Base-by-base conservation (phyloP, 1,140 invertebrate species). In the Orchesella cincta region DNA sequence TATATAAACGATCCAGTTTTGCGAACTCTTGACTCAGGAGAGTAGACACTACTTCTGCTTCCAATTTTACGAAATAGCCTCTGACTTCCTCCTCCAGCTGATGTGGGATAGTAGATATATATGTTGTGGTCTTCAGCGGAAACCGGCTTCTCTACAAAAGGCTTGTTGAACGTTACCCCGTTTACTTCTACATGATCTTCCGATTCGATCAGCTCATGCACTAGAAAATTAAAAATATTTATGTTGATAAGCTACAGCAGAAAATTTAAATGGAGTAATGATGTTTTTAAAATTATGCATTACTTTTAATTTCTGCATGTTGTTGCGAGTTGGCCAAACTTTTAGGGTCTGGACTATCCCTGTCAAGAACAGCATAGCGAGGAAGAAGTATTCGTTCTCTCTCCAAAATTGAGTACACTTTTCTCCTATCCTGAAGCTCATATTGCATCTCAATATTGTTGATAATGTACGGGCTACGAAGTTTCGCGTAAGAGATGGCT, bases 71-170 rank as follows among this genome's bases (percentile, higher is more conserved):
- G 90, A 87, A 99, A 99, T 52, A 99, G 88, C 82, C 96, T 89
- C 85, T 99, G 98, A 85, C 95, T 97, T 1, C 98, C 98, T 1
- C 93, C 93, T 1, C 98, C 98, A n/a, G 97, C 98, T 1, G 95
- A 96, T 1, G 95, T 96, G 0, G 98, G 98, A 87, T 99, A 99
- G 86, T 99, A 99, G 83, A 99, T 99, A 85, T 98, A 99, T 84
- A 99, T 98, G 85, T 99, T 99, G 86, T 99, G 98, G 87, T 99
- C 97, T 87, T 99, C 98, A 0, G 98, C 98, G 28, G 95, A 98
- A 52, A 97, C 91, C 0, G 97, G 97, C 85, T 99, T 99, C 86
- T 99, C 98, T 0, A 99, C 98, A 88, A 99, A 99, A 0, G 98
- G 98, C 85, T 99, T 99, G 84, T 98, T 98, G 84, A 99, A 99